These are phyloP conservation scores for Lagopus leucura DNA, from an alignment of 2,113 vertebrate species.

Conservation along the genomic window DNA sequence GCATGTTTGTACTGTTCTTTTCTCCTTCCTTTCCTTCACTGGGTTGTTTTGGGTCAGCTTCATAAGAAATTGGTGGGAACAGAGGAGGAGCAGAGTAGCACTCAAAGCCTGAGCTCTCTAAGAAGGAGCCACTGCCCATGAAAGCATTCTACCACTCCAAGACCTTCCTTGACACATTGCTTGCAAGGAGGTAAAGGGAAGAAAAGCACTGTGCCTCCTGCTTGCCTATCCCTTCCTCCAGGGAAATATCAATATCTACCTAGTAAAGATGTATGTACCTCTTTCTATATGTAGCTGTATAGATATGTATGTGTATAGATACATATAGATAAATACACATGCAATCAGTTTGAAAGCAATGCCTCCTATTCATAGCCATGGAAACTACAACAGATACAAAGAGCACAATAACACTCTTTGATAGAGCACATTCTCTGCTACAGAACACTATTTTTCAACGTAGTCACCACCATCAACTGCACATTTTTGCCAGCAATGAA, in stretches of 20 bases:
- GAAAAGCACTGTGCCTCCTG: neutral
- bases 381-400: no score
- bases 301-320: neutral
- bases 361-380: no score
- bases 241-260: neutral
- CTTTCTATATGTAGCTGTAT: neutral
- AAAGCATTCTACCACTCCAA: neutral
- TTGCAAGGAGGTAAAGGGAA: neutral
- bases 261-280: neutral
- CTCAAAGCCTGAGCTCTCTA: neutral
- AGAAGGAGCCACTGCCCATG: neutral
- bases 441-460: no score
- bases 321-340: neutral
- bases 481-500: no score
- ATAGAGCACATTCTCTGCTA: no score
- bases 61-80: neutral
- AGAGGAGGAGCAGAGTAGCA: neutral
- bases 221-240: neutral
- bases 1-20: neutral
- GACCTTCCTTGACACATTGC: neutral
- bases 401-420: no score
- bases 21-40: neutral
- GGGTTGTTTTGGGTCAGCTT: neutral
- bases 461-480: no score
- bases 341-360: no score